These are phyloP conservation scores for Eulemur coronatus DNA, from an alignment of 2,797 vertebrate genomes.

Conservation along the genomic window DNA sequence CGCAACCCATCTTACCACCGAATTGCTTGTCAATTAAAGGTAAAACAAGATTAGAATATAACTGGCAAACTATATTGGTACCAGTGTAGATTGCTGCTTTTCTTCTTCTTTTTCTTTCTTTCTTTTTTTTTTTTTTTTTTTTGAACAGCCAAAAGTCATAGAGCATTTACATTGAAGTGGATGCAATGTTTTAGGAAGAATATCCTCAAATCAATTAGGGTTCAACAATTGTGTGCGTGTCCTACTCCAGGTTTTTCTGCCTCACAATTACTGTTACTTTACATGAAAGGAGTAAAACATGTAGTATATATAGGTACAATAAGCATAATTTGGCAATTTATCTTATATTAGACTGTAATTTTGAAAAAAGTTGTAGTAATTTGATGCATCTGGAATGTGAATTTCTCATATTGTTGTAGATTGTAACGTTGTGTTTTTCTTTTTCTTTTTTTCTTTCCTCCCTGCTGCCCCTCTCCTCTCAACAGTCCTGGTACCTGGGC, in stretches of 20 bases:
- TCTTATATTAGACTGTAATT: constrained; percentile 53
- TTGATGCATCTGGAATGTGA: constrained; percentile 55
- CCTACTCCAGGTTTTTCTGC: not conserved
- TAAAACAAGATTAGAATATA: constrained; percentile 17
- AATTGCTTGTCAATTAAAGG: constrained; percentile 22
- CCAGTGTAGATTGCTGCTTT: not conserved
- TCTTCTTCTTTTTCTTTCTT: not conserved
- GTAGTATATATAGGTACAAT: not conserved
- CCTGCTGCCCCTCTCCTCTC: constrained; percentile 46
- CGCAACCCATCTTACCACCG: not conserved
- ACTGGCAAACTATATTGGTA: not conserved
- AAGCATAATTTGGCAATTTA: not conserved
- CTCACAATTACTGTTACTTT: constrained; percentile 18
- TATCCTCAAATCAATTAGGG: rapidly evolving
- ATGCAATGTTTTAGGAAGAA: constrained; percentile 42
- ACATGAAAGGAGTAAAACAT: constrained; percentile 21
- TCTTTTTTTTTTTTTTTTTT: not conserved
- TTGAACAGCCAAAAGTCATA: not conserved
- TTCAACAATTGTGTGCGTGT: not conserved
- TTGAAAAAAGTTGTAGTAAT: constrained; percentile 49
- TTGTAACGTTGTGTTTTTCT: constrained; percentile 76
- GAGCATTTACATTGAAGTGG: not conserved
- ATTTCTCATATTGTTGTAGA: constrained; percentile 22
- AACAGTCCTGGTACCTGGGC: constrained; percentile 99
- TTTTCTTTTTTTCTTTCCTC: constrained; percentile 73